phyloP scores from a whole-genome alignment of 2,797 vertebrate species.

The Thripadectes ignobilis region DNA sequence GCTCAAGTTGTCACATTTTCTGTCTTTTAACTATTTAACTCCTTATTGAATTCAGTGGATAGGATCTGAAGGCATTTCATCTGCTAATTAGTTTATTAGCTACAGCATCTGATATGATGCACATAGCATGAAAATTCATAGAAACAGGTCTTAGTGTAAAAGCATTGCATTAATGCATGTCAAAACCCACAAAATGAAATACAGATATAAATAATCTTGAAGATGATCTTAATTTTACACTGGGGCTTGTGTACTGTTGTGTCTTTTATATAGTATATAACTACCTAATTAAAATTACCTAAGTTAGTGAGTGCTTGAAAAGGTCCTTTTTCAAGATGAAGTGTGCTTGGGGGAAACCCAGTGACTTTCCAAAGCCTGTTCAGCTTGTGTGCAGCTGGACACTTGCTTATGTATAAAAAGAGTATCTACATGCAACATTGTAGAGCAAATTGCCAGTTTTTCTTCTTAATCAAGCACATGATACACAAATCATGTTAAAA shows the following conservation, averaged over 20 bases:
- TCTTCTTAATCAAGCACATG: not conserved
- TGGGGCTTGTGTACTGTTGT: not conserved
- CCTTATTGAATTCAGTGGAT: not conserved
- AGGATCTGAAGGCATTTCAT: not conserved
- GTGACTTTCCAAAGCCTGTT: not conserved
- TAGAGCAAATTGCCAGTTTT: not conserved
- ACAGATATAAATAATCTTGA: not conserved
- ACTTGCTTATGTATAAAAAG: not conserved
- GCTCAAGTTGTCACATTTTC: not conserved
- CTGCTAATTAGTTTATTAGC: conserved; percentile 16
- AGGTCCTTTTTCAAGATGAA: not conserved
- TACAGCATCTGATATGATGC: not conserved
- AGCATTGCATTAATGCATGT: not conserved
- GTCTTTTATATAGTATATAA: not conserved
- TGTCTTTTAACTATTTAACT: conserved; percentile 24
- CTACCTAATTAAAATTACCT: not conserved
- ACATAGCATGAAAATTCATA: not conserved
- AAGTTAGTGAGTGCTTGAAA: not conserved
- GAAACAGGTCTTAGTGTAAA: not conserved
- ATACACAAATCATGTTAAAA: not conserved
- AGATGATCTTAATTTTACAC: not conserved
- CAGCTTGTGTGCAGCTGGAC: not conserved
- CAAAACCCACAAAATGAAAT: conserved; percentile 2
- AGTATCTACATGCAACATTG: not conserved
- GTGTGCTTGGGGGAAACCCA: not conserved